Evolutionary conservation across 2,888 invertebrate species (phyloP).

Genomic region (Drepana falcataria): DNA sequence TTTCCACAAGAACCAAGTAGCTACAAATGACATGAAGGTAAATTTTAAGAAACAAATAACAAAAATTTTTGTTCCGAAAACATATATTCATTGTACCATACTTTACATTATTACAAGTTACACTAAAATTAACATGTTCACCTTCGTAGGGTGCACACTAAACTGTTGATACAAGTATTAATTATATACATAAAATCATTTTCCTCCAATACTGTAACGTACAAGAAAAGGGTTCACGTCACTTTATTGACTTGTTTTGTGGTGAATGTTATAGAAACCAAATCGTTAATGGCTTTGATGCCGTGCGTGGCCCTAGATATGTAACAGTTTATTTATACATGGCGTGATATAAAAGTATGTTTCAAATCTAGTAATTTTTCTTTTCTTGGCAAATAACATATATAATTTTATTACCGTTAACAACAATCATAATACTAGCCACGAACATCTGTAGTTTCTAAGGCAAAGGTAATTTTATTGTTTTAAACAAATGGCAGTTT

Average conservation of each 20-base stretch:
- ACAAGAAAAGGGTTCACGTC: background rate
- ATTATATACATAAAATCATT: constrained; percentile 17
- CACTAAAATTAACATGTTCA: constrained; percentile 16
- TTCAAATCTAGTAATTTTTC: too few species aligned
- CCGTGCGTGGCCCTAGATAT: too few species aligned
- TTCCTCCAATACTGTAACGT: background rate
- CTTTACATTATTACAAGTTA: constrained; percentile 25
- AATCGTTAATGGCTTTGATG: too few species aligned
- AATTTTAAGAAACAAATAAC: background rate
- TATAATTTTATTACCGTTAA: too few species aligned
- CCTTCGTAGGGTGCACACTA: constrained; percentile 15
- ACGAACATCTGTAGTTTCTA: constrained; percentile 3
- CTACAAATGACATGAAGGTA: too few species aligned
- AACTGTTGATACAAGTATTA: constrained; percentile 12
- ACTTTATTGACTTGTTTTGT: background rate
- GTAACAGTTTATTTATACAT: too few species aligned
- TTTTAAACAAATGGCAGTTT: constrained; percentile 22
- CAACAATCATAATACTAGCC: too few species aligned
- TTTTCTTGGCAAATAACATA: too few species aligned
- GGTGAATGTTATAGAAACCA: background rate
- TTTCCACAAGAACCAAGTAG: too few species aligned
- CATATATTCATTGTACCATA: constrained; percentile 41
- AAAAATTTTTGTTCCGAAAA: constrained; percentile 17
- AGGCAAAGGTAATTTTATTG: constrained; percentile 16
- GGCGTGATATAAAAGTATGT: too few species aligned